phyloP scores from a whole-genome alignment of 2,888 invertebrate genomes.

The Idaea biselata region DNA sequence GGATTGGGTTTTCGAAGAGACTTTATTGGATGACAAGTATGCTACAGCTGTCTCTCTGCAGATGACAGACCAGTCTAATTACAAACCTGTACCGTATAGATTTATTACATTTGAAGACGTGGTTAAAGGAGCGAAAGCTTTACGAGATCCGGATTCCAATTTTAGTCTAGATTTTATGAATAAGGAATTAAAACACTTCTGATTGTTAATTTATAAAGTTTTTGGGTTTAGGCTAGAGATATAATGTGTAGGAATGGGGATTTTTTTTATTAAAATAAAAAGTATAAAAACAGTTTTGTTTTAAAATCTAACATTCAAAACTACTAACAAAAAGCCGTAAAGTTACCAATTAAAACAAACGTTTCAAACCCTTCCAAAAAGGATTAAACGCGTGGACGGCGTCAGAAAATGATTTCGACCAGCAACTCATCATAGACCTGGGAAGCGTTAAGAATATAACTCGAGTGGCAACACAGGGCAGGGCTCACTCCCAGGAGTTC shows the following conservation, averaged over 20 bases:
- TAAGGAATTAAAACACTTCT: constrained; percentile 53
- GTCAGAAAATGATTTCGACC: constrained; percentile 93
- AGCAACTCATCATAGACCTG: constrained; percentile 94
- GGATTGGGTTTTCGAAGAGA: constrained; percentile 92
- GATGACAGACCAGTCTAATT: constrained; percentile 39
- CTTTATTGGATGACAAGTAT: constrained; percentile 86
- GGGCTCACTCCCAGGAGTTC: constrained; percentile 93
- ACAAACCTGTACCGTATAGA: constrained; percentile 61
- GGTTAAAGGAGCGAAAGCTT: constrained; percentile 71
- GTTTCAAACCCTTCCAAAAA: constrained; percentile 59
- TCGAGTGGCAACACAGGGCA: constrained; percentile 93
- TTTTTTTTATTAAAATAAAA: not conserved
- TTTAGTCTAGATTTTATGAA: constrained; percentile 83
- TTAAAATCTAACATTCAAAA: constrained; percentile 29
- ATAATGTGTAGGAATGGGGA: not conserved
- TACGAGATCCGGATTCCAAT: constrained; percentile 67
- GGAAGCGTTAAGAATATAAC: constrained; percentile 93
- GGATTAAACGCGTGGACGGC: constrained; percentile 96
- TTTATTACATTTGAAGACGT: constrained; percentile 82
- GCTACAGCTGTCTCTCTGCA: constrained; percentile 87
- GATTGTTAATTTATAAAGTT: constrained; percentile 13
- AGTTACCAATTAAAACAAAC: constrained; percentile 20
- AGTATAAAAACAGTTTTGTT: constrained; percentile 13
- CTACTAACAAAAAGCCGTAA: constrained; percentile 11
- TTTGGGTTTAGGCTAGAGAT: constrained; percentile 4